phyloP scores from a whole-genome alignment of 1,140 invertebrate species.

The Zaprionus gabonicus region DNA sequence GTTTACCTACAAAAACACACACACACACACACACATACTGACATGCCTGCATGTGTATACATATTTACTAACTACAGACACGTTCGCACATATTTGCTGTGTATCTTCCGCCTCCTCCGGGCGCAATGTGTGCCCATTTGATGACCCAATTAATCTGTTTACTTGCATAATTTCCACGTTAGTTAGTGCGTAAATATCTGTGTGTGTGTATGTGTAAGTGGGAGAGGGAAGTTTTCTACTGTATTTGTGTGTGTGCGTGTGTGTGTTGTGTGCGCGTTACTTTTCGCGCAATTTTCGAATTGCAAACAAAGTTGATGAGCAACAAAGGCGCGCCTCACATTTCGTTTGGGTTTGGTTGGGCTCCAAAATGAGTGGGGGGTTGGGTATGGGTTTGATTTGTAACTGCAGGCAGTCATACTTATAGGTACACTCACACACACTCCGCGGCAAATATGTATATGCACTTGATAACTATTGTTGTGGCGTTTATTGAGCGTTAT shows the following conservation, averaged over 20 bases:
- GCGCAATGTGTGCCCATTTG: conserved; percentile 37
- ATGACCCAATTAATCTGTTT: conserved; percentile 79
- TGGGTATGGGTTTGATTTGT: conserved; percentile 47
- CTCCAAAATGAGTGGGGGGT: background rate
- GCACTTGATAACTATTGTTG: conserved; percentile 65
- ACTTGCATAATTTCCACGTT: conserved; percentile 80
- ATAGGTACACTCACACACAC: conserved; percentile 16
- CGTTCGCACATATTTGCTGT: conserved; percentile 32
- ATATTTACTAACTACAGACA: conserved; percentile 29
- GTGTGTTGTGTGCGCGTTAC: conserved; percentile 54
- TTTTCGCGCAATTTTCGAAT: conserved; percentile 74
- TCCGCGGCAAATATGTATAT: conserved; percentile 11
- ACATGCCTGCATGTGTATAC: background rate
- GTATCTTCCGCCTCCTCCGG: conserved; percentile 16
- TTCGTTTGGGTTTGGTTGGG: conserved; percentile 51
- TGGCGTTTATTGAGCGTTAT: conserved; percentile 76
- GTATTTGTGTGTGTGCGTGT: conserved; percentile 10
- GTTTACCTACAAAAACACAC: background rate
- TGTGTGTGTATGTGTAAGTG: conserved; percentile 56
- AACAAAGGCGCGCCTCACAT: conserved; percentile 64
- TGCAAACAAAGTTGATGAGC: conserved; percentile 70
- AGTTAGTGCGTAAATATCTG: conserved; percentile 67
- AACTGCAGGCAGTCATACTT: conserved; percentile 51
- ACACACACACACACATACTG: background rate
- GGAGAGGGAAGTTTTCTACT: conserved; percentile 5